phyloP scores from a whole-genome alignment of 2,888 invertebrate genomes.

The Mellilla xanthometata region DNA sequence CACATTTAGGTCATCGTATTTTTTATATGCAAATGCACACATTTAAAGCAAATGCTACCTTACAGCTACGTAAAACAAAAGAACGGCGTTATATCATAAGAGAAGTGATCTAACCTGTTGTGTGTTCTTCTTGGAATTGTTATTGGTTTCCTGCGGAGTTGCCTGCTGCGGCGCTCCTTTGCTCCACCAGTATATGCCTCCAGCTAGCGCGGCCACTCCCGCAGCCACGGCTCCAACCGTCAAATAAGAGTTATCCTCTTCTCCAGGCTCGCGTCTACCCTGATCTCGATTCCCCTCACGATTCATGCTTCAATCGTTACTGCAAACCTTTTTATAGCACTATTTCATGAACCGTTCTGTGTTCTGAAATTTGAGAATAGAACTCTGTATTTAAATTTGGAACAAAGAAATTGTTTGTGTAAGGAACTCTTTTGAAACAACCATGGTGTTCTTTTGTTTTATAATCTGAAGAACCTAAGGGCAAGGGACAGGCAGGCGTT shows the following conservation, averaged over 20 bases:
- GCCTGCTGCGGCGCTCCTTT: background rate
- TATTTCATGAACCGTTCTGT: background rate
- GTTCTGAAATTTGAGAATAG: background rate
- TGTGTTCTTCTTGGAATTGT: background rate
- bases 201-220: constrained; percentile 25
- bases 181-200: constrained; percentile 28
- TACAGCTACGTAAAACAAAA: too few relatives aligned
- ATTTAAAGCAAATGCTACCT: too few relatives aligned
- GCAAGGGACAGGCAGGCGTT: too few relatives aligned
- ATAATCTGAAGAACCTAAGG: too few relatives aligned
- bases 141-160: background rate
- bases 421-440: too few relatives aligned
- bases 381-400: too few relatives aligned
- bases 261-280: background rate
- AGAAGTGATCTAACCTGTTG: background rate
- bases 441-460: too few relatives aligned
- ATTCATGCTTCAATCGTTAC: constrained; percentile 4
- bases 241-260: background rate
- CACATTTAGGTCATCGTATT: too few relatives aligned
- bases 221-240: constrained; percentile 5
- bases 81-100: too few relatives aligned
- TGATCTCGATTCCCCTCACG: constrained; percentile 1
- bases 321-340: background rate
- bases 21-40: too few relatives aligned
- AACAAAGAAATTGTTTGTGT: too few relatives aligned